Evolutionary conservation across 2,797 vertebrate species (phyloP), one percentile per base, ranked within the genome.

Genomic region (Picus viridis): DNA sequence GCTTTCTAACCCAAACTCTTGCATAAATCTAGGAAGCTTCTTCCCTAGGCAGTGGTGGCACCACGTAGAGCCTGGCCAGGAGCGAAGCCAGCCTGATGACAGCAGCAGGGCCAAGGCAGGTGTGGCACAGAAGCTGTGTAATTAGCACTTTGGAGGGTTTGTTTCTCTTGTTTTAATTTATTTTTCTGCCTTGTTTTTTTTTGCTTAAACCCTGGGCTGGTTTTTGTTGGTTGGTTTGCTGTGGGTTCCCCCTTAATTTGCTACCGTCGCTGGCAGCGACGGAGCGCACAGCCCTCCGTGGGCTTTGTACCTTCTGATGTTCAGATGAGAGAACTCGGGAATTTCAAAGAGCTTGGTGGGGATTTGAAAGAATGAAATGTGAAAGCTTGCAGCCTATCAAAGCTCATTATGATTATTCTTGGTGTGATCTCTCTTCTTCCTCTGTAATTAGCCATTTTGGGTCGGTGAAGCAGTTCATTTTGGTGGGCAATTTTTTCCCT

Each of bases 331-430:
- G 97, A 98, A 97, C 97, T 97, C 97, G 96, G 97, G 97, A 98
- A 98, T 98, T 98, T 98, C 97, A 98, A 98, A 98, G 97, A 97
- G 97, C 93, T 93, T 77, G 67, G 94, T 96, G 91, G 95, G 92
- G 97, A 98, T 98, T 97, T 95, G 93, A 96, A 95, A 96, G 93
- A 97, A 96, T 96, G 75, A 89, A 93, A 91, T 96, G 96, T 30
- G 16, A 96, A 96, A 96, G 93, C 97, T 43, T 30, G 65, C 90
- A 88, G 94, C 65, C 88, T 97, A 98, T 98, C 97, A 98, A 97
- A 96, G 92, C 97, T 98, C 97, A 97, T 98, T 98, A 97, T 94
- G 93, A 93, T 97, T 98, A 97, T 98, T 98, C 97, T 98, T 98
- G 94, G 88, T 95, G 94, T 92, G 94, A 95, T 95, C 90, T 96